Base-by-base conservation (phyloP, 2,888 invertebrate genomes). In the Drosophila prostipennis region DNA sequence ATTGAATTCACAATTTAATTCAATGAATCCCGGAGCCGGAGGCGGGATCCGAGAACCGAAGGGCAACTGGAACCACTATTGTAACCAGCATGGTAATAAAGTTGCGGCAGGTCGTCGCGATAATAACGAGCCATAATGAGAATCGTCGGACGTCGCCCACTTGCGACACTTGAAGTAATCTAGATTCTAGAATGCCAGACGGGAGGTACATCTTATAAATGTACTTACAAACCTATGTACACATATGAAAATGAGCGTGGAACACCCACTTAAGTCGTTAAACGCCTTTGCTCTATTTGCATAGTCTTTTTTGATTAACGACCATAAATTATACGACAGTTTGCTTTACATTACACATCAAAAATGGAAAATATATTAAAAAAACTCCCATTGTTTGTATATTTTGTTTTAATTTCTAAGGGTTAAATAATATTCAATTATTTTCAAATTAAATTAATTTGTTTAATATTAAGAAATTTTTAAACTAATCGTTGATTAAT, bases 211-310 rank as follows among this genome's bases (percentile, higher is more conserved):
- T 37, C 13, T 6, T 19, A 43, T 43, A 19, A 2, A n/a, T 37
- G 13, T 37, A 37, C 11, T 6, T 37, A 2, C 37, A 37, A 3
- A 37, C n/a, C 6, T n/a, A 37, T 11, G 7, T 29, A 29, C 6
- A 6, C 6, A 13, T 36, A 16, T 7, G 16, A 11, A 40, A 11
- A 92, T 94, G 87, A 74, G 93, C 92, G 69, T 6, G 32, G 32
- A 34, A 49, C 34, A 34, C 34, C 54, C 54, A 58, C 54, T 58
- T 53, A 34, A 14, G 53, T 34, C 23, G 34, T 53, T 52, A 54
- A 54, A 42, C 32, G 55, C 14, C 54, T 54, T 34, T 34, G 16
- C 23, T 14, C 19, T 23, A 58, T 54, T 40, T 40, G 14, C 32
- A 32, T 40, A 32, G 7, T 37, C n/a, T 52, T 10, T 29, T 26